Percentiles rank a stretch among this genome's conserved stretches.
Conservation (phyloP, 2,888 invertebrate species). For the Athrips mouffetella region DNA sequence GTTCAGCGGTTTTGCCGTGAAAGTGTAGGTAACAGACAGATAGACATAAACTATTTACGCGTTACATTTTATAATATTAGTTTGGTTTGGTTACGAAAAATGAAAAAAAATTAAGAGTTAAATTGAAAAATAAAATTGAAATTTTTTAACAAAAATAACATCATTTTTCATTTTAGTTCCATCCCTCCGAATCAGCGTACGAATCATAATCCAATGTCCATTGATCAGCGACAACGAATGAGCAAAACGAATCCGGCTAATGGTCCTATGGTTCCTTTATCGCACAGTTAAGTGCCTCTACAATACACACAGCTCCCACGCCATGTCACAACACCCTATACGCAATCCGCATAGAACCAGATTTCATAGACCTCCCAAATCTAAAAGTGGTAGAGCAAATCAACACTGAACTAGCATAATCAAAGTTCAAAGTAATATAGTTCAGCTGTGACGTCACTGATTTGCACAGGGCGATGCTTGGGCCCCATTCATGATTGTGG, state of each 20-base stretch:
- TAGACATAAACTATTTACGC: too few species aligned
- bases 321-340: conserved; percentile 74
- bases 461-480: conserved; percentile 53
- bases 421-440: conserved; percentile 43
- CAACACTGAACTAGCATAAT: conserved; percentile 16
- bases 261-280: conserved; percentile 73
- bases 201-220: conserved; percentile 72
- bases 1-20: too few species aligned
- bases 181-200: conserved; percentile 53
- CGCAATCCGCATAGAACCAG: conserved; percentile 12
- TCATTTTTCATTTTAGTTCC: conserved; percentile 22
- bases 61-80: too few species aligned
- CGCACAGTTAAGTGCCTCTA: conserved; percentile 71
- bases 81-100: too few species aligned
- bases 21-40: too few species aligned
- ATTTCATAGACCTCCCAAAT: background rate
- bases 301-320: conserved; percentile 74
- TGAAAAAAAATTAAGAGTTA: too few species aligned
- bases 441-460: conserved; percentile 47
- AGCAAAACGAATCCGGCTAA: conserved; percentile 74
- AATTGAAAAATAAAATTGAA: background rate
- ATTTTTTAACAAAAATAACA: background rate
- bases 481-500: conserved; percentile 71
- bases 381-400: background rate
- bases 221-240: conserved; percentile 69